Percentiles rank a stretch among this genome's conserved stretches.
These are phyloP conservation scores for Verasper variegatus DNA, from an alignment of 2,113 vertebrate species.

Conservation along the genomic window DNA sequence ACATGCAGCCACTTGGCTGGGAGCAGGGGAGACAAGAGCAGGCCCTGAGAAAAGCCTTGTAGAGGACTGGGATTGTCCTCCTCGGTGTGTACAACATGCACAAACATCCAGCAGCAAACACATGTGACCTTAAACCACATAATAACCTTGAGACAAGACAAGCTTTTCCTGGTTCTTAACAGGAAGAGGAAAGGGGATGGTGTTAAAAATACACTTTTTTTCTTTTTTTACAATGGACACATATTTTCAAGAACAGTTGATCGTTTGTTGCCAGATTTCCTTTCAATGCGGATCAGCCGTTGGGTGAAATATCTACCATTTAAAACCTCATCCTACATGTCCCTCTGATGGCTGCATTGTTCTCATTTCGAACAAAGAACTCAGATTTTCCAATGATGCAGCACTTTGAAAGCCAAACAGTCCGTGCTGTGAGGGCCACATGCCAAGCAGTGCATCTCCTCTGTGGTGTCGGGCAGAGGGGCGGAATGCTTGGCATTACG, in stretches of 20 bases:
- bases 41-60: constrained; percentile 17
- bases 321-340: constrained; percentile 40
- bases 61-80: not conserved
- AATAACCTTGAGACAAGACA: constrained; percentile 26
- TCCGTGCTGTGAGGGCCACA: constrained; percentile 49
- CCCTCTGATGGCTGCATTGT: constrained; percentile 40
- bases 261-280: constrained; percentile 29
- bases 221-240: not conserved
- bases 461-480: constrained; percentile 39
- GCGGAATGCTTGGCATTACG: constrained; percentile 44
- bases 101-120: constrained; percentile 11
- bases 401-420: constrained; percentile 59
- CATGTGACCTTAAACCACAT: constrained; percentile 37
- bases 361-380: constrained; percentile 26
- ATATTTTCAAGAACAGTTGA: not conserved
- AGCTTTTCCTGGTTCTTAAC: constrained; percentile 27
- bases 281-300: constrained; percentile 10
- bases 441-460: constrained; percentile 67
- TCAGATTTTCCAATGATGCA: constrained; percentile 61
- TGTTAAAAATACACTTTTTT: not conserved
- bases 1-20: constrained; percentile 36
- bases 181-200: constrained; percentile 43
- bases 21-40: constrained; percentile 7
- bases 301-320: not conserved
- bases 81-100: constrained; percentile 3